Conservation (phyloP, 35 echinoderm and acorn worm genomes). For the Patiria miniata region DNA sequence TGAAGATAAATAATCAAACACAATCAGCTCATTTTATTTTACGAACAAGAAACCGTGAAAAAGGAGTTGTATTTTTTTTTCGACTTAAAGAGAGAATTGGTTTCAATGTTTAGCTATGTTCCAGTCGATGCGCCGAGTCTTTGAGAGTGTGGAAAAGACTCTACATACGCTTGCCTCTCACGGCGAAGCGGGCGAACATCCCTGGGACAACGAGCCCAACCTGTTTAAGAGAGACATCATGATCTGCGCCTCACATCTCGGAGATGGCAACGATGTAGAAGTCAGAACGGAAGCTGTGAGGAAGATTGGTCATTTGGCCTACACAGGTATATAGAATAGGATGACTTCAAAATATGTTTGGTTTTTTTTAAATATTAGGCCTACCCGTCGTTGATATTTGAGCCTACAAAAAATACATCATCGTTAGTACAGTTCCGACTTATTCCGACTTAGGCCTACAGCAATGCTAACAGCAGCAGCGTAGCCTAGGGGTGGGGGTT, state of each 20-base stretch:
- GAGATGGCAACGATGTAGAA: slow-evolving; percentile 65
- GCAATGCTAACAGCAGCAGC: neutral
- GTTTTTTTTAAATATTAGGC: neutral
- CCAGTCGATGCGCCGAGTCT: slow-evolving; percentile 72
- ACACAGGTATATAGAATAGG: slow-evolving; percentile 61
- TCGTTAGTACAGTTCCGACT: neutral
- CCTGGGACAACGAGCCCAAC: slow-evolving; percentile 87
- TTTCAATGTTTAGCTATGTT: slow-evolving; percentile 48
- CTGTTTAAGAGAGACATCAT: slow-evolving; percentile 85
- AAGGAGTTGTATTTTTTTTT: too few relatives aligned
- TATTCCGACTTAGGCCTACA: neutral
- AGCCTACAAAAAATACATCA: neutral
- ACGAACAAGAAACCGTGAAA: too few relatives aligned
- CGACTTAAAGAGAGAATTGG: too few relatives aligned
- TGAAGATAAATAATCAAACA: too few relatives aligned
- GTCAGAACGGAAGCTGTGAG: slow-evolving; percentile 69
- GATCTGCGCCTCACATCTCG: slow-evolving; percentile 58
- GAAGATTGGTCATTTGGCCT: slow-evolving; percentile 88
- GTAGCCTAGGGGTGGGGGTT: too few relatives aligned
- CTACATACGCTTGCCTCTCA: slow-evolving; percentile 81
- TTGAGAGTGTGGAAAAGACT: slow-evolving; percentile 91
- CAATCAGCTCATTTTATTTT: too few relatives aligned
- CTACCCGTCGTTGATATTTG: neutral
- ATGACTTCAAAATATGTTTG: neutral
- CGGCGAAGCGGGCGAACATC: slow-evolving; percentile 66